Conservation (phyloP, 2,888 invertebrate genomes). For the Drosophila seclusa region DNA sequence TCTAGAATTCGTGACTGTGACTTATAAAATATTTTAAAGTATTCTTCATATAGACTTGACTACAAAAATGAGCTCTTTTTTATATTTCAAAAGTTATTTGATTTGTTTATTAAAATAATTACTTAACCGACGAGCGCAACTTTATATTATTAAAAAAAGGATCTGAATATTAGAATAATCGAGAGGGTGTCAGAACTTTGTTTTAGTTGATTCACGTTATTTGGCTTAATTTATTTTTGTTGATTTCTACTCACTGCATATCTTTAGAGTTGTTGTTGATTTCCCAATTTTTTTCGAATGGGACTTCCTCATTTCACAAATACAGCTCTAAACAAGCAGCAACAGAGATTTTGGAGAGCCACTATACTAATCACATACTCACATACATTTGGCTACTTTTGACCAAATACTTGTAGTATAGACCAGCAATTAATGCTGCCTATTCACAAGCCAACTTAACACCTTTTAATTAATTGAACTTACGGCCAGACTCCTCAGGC, state of each 20-base stretch:
- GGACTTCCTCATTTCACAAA: conserved; percentile 61
- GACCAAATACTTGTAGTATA: not conserved
- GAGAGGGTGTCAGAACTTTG: not conserved
- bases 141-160: not conserved
- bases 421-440: not conserved
- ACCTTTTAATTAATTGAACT: conserved; percentile 68
- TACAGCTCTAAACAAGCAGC: conserved; percentile 37
- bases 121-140: not conserved
- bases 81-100: not conserved
- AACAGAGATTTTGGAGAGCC: conserved; percentile 3
- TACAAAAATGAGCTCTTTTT: not conserved
- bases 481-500: conserved; percentile 13
- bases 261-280: conserved; percentile 31
- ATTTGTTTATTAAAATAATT: not conserved
- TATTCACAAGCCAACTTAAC: conserved; percentile 69
- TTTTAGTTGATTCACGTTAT: not conserved
- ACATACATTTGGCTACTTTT: not conserved
- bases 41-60: not conserved
- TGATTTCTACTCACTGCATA: conserved; percentile 43
- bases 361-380: not conserved
- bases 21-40: not conserved
- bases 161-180: not conserved
- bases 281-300: conserved; percentile 61
- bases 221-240: not conserved
- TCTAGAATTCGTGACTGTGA: not conserved